phyloP scores from a whole-genome alignment of 2,797 vertebrate genomes.

The Spea hammondii region DNA sequence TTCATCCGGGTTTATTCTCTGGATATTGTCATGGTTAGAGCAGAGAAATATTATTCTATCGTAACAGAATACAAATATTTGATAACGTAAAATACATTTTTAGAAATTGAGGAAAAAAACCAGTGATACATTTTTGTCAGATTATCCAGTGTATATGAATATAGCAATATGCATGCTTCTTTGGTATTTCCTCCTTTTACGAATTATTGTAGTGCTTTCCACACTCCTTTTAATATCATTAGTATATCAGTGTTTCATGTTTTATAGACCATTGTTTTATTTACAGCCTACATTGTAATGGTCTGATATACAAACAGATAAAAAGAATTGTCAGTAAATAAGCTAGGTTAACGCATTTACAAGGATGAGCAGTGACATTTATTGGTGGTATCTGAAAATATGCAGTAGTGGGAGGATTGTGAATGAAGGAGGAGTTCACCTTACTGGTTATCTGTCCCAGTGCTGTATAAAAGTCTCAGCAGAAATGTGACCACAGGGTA shows the following conservation, averaged over 20 bases:
- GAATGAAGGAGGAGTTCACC: constrained; percentile 45
- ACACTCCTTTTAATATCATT: no score
- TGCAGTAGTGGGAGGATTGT: constrained; percentile 20
- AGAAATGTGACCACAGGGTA: constrained; percentile 35
- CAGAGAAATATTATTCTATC: no score
- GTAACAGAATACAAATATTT: no score
- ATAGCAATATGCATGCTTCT: no score
- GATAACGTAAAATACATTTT: no score
- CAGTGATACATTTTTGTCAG: no score
- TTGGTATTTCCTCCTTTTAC: no score
- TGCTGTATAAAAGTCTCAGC: constrained; percentile 46
- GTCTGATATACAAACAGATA: neutral
- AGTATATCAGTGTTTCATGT: neutral
- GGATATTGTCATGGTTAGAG: no score
- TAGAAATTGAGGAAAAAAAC: no score
- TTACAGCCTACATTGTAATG: neutral
- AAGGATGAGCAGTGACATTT: constrained; percentile 25
- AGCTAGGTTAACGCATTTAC: neutral
- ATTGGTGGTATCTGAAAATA: constrained; percentile 30
- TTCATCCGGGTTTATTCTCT: no score
- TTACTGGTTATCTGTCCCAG: constrained; percentile 25
- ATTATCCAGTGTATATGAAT: no score
- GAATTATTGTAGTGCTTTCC: no score
- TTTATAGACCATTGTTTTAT: neutral
- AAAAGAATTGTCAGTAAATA: neutral